phyloP scores from a whole-genome alignment of 1,140 invertebrate species.

The Pseudomyrmex sp. region DNA sequence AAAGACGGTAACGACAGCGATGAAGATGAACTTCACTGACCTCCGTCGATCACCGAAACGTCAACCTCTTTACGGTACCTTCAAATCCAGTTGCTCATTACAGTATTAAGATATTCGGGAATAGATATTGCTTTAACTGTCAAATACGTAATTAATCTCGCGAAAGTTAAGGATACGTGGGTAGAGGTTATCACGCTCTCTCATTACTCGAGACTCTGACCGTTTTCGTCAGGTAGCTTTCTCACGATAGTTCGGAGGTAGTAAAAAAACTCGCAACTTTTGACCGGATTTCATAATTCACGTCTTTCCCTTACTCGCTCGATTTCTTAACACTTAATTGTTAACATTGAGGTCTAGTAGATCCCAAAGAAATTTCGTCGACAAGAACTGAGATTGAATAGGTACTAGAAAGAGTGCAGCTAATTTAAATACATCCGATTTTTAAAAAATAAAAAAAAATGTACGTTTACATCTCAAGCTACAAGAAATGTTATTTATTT shows the following conservation, averaged over 20 bases:
- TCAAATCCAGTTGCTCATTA: slow-evolving; percentile 84
- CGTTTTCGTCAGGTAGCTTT: slow-evolving; percentile 16
- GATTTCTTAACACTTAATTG: no score
- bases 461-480: slow-evolving; percentile 27
- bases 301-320: no score
- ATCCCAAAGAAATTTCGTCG: neutral
- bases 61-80: slow-evolving; percentile 83
- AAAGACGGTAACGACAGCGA: slow-evolving; percentile 83
- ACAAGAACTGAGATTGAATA: slow-evolving; percentile 53
- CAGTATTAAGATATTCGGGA: slow-evolving; percentile 86
- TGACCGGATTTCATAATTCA: no score
- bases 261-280: neutral
- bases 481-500: slow-evolving; percentile 53
- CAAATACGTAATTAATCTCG: slow-evolving; percentile 84
- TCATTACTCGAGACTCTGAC: slow-evolving; percentile 56
- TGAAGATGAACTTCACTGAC: slow-evolving; percentile 84
- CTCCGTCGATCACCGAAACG: slow-evolving; percentile 79
- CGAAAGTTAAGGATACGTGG: slow-evolving; percentile 81
- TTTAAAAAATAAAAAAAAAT: neutral
- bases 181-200: slow-evolving; percentile 83
- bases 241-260: neutral
- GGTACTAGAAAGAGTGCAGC: slow-evolving; percentile 38
- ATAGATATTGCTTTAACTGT: slow-evolving; percentile 86
- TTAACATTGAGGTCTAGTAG: no score
- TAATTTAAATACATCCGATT: slow-evolving; percentile 41